phyloP scores from a whole-genome alignment of 2,888 invertebrate species.

The Leptopilina drosophilae region DNA sequence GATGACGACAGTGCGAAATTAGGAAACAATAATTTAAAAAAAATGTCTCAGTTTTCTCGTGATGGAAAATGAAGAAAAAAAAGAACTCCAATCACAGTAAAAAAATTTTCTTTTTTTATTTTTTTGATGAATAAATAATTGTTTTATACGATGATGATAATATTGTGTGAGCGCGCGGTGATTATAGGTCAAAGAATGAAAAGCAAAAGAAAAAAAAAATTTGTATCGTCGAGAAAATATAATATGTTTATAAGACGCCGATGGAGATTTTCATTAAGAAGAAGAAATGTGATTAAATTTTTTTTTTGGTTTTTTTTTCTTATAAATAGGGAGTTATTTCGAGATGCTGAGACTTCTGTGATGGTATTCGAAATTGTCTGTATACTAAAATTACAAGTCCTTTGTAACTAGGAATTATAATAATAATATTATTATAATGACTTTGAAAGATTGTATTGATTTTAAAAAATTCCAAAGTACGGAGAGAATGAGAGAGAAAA shows the following conservation, averaged over 20 bases:
- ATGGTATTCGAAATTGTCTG: constrained; percentile 42
- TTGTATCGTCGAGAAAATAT: constrained; percentile 26
- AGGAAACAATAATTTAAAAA: not conserved
- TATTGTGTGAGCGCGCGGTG: not conserved
- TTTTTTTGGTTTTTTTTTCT: not conserved
- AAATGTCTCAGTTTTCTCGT: not conserved
- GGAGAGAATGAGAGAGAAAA: constrained; percentile 28
- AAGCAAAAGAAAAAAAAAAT: constrained; percentile 6
- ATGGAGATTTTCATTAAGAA: constrained; percentile 34
- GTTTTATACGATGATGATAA: not conserved
- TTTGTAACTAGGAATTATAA: constrained; percentile 42
- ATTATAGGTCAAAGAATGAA: not conserved
- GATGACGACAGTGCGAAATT: not conserved
- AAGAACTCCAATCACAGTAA: constrained; percentile 33
- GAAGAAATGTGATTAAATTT: constrained; percentile 34
- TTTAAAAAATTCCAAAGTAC: constrained; percentile 33
- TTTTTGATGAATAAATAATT: not conserved
- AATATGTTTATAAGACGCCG: constrained; percentile 28
- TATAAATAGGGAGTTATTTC: constrained; percentile 9
- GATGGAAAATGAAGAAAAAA: not conserved
- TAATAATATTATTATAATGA: constrained; percentile 41
- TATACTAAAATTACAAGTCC: constrained; percentile 41
- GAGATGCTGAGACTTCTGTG: constrained; percentile 40
- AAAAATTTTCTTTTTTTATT: not conserved
- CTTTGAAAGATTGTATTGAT: constrained; percentile 37